A percentile compares a stretch with the other conserved stretches of the same genome.
phyloP scores from a whole-genome alignment of 1,140 invertebrate species.

The Neuroterus valhalla region DNA sequence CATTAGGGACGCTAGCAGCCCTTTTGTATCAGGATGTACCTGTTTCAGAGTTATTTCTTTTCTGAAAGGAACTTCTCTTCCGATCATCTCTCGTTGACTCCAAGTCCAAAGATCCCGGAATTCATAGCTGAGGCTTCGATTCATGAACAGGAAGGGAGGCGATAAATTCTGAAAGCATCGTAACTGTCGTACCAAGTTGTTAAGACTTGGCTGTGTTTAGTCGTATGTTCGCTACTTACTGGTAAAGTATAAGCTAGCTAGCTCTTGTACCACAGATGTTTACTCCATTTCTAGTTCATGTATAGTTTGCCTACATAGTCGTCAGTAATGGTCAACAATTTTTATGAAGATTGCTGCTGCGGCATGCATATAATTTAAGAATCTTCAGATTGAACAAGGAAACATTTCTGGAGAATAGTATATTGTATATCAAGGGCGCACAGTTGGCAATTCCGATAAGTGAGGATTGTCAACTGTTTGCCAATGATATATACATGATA shows the following conservation, averaged over 20 bases:
- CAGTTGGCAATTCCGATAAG: too few relatives aligned
- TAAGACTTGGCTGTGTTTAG: slow-evolving; percentile 9
- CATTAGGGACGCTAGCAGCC: not conserved
- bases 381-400: too few relatives aligned
- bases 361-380: too few relatives aligned
- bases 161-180: slow-evolving; percentile 47
- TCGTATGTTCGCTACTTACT: slow-evolving; percentile 23
- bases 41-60: slow-evolving; percentile 35
- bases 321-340: too few relatives aligned
- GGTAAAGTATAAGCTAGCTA: not conserved
- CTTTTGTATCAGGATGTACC: slow-evolving; percentile 12
- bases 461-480: too few relatives aligned
- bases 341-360: too few relatives aligned
- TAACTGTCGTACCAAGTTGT: slow-evolving; percentile 42
- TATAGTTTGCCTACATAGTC: not conserved
- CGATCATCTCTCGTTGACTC: slow-evolving; percentile 45
- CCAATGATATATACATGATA: too few relatives aligned
- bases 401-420: too few relatives aligned
- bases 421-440: too few relatives aligned
- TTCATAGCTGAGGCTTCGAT: slow-evolving; percentile 24
- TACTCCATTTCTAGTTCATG: slow-evolving; percentile 13
- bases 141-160: slow-evolving; percentile 41
- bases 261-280: not conserved
- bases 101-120: slow-evolving; percentile 40
- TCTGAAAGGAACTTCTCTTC: not conserved